These are phyloP conservation scores for Ascidia mentula DNA, from an alignment of 23 tunicate species.

Conservation along the genomic window DNA sequence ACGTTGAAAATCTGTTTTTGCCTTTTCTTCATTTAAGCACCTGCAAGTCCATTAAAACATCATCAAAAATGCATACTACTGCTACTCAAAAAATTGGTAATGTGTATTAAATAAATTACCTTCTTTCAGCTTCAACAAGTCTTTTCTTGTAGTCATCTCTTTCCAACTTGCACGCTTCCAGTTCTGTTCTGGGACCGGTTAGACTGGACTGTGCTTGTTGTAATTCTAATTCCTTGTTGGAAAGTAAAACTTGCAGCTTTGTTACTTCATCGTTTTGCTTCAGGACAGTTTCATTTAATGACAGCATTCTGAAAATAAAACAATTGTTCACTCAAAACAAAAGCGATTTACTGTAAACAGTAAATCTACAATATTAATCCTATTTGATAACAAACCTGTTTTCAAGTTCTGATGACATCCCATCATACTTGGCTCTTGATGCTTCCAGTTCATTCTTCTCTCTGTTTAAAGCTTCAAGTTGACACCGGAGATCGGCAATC, in stretches of 20 bases:
- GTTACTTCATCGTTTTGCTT: conserved; percentile 52
- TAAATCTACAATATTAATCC: neutral
- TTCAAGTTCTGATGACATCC: conserved; percentile 66
- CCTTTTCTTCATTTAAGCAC: conserved; percentile 43
- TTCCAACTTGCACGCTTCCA: conserved; percentile 66
- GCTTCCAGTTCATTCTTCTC: conserved; percentile 72
- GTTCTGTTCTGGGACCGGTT: conserved; percentile 71
- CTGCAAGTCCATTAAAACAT: conserved; percentile 8
- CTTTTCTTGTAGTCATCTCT: conserved; percentile 66
- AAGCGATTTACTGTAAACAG: no score
- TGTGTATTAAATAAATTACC: conserved; percentile 18
- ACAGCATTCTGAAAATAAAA: conserved; percentile 47
- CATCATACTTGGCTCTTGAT: conserved; percentile 44
- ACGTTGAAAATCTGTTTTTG: conserved; percentile 56
- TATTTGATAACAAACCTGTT: conserved; percentile 32
- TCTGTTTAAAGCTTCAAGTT: conserved; percentile 32
- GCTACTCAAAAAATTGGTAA: neutral
- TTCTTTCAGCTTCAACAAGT: conserved; percentile 72
- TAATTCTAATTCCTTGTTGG: conserved; percentile 75
- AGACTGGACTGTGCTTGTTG: conserved; percentile 76
- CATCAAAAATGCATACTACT: neutral
- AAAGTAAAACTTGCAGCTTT: conserved; percentile 44
- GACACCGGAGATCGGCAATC: conserved; percentile 34
- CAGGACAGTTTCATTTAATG: conserved; percentile 59
- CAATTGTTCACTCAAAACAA: neutral